Evolutionary conservation across 92 coral and sea anemone species (phyloP).

Genomic region (Nematostella vectensis): DNA sequence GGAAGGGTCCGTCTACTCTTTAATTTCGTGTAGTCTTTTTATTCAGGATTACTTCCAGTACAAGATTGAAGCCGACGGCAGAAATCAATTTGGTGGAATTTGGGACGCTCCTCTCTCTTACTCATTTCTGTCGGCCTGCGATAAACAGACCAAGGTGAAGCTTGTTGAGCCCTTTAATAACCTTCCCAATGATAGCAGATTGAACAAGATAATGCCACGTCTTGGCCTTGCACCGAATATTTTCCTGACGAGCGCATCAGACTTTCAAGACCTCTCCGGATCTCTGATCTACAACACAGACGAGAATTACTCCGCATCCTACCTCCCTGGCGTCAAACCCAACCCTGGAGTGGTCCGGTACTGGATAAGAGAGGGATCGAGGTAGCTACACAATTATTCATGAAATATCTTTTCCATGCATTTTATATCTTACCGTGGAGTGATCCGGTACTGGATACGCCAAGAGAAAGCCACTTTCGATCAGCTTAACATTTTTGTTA

Average conservation of each 20-base stretch:
- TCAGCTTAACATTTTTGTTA: too few relatives aligned
- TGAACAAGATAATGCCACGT: constrained; percentile 51
- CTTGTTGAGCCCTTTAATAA: constrained; percentile 29
- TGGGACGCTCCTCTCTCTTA: constrained; percentile 46
- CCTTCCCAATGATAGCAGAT: constrained; percentile 26
- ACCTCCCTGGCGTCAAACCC: constrained; percentile 24
- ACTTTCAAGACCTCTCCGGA: constrained; percentile 29
- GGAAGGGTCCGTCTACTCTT: too few relatives aligned
- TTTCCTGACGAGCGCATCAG: constrained; percentile 23
- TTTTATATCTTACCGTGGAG: not conserved
- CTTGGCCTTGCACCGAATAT: constrained; percentile 20
- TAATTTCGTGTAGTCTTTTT: not conserved
- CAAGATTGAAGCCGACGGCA: constrained; percentile 51
- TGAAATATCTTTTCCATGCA: not conserved
- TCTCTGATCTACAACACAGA: constrained; percentile 35
- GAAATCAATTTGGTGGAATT: constrained; percentile 46
- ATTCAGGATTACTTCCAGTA: constrained; percentile 48
- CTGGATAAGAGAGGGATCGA: constrained; percentile 63
- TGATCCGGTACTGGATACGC: too few relatives aligned
- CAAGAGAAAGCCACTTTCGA: too few relatives aligned
- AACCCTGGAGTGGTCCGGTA: constrained; percentile 41
- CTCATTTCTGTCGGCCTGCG: constrained; percentile 35
- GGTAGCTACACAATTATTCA: constrained; percentile 33
- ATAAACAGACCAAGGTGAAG: constrained; percentile 33
- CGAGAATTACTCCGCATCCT: constrained; percentile 8